Evolutionary conservation across 2,113 vertebrate species (phyloP), one percentile per base, ranked within the genome.

Genomic region (Hassar affinis): DNA sequence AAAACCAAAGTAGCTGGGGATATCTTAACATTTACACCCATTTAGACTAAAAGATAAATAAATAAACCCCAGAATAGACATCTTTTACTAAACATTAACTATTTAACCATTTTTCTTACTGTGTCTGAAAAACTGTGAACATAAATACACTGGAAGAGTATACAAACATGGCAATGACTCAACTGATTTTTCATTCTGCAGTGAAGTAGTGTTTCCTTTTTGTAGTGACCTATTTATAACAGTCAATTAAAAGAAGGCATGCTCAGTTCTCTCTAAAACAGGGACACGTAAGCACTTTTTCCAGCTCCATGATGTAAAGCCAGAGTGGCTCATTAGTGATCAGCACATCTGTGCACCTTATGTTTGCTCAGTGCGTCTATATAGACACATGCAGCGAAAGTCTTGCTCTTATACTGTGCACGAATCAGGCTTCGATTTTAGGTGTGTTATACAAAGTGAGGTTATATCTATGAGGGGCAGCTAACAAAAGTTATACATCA

Each of bases 341-440:
- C 84, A 77, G 79, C 84, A 87, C 86, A 87, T 77, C 84, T 87
- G 86, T 64, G 78, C 72, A 83, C 84, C 84, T 80, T 85, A 87
- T 83, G 83, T 27, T 56, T 80, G 59, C 14, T 69, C n/a, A 78
- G 59, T 38, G 0, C 6, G 45, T 77, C 30, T 56, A n/a, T n/a
- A 25, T 9, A 59, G 4, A 45, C 22, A 4, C 4, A 64, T 27
- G 52, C 14, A 56, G 15, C 45, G 20, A 25, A 56, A 22, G 12
- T 38, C 59, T 64, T 35, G 17, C 74, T 38, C 47, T 33, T 42
- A 11, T 1, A 47, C 61, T 45, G 12, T 45, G 7, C 20, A 35
- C 59, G 20, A 66, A 59, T 56, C 42, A 49, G 18, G n/a, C 14
- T n/a, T 27, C 27, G 6, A 61, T 5, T 33, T 62, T n/a, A 72